Conservation (phyloP, 2,113 vertebrate species). For the Trogon melanurus region DNA sequence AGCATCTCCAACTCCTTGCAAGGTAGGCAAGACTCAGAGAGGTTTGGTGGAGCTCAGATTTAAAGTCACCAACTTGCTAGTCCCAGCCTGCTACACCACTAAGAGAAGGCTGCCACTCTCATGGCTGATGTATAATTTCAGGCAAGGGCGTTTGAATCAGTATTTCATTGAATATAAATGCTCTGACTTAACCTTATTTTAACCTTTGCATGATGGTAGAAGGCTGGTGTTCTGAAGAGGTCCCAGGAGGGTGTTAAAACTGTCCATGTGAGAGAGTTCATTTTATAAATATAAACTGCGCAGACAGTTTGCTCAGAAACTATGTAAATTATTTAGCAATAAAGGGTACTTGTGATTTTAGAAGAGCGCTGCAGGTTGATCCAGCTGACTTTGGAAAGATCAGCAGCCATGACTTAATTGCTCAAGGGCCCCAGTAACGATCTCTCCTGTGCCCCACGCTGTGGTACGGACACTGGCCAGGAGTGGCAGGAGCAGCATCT, state of each 20-base stretch:
- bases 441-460: accelerated
- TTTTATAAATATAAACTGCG: background rate
- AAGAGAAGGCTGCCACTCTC: background rate
- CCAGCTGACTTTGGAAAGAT: constrained; percentile 2
- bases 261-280: background rate
- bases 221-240: background rate
- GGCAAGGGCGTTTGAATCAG: background rate
- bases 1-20: background rate
- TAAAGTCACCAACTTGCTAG: background rate
- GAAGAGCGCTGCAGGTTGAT: background rate
- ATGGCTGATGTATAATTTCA: background rate
- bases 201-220: background rate
- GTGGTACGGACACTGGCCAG: accelerated
- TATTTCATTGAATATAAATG: background rate
- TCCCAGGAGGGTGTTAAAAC: background rate
- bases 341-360: background rate
- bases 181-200: constrained; percentile 21
- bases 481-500: background rate
- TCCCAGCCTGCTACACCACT: background rate
- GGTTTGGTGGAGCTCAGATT: background rate
- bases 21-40: background rate
- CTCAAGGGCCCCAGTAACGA: background rate
- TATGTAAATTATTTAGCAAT: background rate
- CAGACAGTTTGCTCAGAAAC: background rate
- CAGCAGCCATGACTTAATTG: background rate